phyloP scores from a whole-genome alignment of 2,113 vertebrate species.

The Lucifuga dentata region DNA sequence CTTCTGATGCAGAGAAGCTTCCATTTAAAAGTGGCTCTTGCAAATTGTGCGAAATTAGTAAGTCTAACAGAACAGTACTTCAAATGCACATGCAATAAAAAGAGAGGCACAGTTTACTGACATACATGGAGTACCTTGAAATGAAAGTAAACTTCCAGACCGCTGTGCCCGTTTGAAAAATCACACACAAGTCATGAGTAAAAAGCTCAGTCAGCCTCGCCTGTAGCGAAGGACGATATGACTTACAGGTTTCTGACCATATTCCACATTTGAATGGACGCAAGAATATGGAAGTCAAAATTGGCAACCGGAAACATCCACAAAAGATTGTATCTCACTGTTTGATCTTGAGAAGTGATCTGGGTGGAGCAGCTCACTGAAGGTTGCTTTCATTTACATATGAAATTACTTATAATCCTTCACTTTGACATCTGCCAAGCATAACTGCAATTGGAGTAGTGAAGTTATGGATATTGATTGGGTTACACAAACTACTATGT shows the following conservation, averaged over 20 bases:
- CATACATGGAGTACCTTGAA: too few relatives aligned
- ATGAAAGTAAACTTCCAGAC: too few relatives aligned
- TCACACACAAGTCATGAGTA: too few relatives aligned
- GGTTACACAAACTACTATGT: conserved; percentile 70
- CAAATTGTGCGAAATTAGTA: too few relatives aligned
- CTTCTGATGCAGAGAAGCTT: too few relatives aligned
- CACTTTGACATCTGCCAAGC: conserved; percentile 75
- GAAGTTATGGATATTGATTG: conserved; percentile 80
- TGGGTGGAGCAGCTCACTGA: conserved; percentile 49
- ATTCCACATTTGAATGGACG: not conserved
- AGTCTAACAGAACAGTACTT: too few relatives aligned
- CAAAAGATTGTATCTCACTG: conserved; percentile 45
- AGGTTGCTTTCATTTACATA: conserved; percentile 80
- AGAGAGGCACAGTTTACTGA: too few relatives aligned
- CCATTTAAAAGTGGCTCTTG: too few relatives aligned
- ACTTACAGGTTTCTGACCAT: not conserved
- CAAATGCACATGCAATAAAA: too few relatives aligned
- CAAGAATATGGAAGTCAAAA: conserved; percentile 51
- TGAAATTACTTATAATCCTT: conserved; percentile 78
- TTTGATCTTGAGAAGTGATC: conserved; percentile 77
- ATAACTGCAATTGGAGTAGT: conserved; percentile 79
- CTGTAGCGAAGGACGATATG: too few relatives aligned
- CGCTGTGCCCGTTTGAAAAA: too few relatives aligned
- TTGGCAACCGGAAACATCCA: conserved; percentile 59
- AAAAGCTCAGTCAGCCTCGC: too few relatives aligned